These are phyloP conservation scores for Drosophila guanche DNA, from an alignment of 1,140 invertebrate genomes.

Conservation along the genomic window DNA sequence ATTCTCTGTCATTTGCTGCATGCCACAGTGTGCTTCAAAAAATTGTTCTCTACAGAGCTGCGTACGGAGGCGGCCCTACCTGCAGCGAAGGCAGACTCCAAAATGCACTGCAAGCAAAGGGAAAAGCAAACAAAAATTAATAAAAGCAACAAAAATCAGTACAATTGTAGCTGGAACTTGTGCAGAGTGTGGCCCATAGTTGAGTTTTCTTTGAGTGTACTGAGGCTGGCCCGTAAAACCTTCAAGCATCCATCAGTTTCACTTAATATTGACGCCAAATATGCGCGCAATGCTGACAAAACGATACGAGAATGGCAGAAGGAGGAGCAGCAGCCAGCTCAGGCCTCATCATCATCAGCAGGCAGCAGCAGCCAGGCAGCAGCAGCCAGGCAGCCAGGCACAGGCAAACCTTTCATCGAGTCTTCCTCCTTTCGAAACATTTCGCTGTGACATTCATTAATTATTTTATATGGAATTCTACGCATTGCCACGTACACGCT, in stretches of 20 bases:
- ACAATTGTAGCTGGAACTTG: background rate
- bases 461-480: slow-evolving; percentile 83
- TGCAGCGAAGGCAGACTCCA: slow-evolving; percentile 35
- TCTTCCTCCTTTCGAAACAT: slow-evolving; percentile 55
- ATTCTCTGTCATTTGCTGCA: slow-evolving; percentile 83
- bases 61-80: slow-evolving; percentile 44
- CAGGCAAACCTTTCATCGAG: slow-evolving; percentile 28
- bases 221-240: slow-evolving; percentile 34
- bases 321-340: slow-evolving; percentile 14
- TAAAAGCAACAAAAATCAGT: no score
- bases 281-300: slow-evolving; percentile 82
- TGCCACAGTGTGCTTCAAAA: slow-evolving; percentile 82
- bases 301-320: slow-evolving; percentile 67
- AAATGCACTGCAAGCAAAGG: slow-evolving; percentile 12
- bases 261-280: slow-evolving; percentile 83
- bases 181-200: background rate
- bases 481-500: slow-evolving; percentile 81
- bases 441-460: slow-evolving; percentile 83
- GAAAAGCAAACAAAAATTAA: slow-evolving; percentile 2
- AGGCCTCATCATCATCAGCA: slow-evolving; percentile 7
- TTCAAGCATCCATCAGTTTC: slow-evolving; percentile 82
- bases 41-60: slow-evolving; percentile 63
- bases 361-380: slow-evolving; percentile 8
- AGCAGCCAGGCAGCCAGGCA: slow-evolving; percentile 25
- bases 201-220: slow-evolving; percentile 28